Percentiles rank a stretch among this genome's conserved stretches.
These are phyloP conservation scores for Siniperca obscura DNA, from an alignment of 2,797 vertebrate species.

Conservation along the genomic window DNA sequence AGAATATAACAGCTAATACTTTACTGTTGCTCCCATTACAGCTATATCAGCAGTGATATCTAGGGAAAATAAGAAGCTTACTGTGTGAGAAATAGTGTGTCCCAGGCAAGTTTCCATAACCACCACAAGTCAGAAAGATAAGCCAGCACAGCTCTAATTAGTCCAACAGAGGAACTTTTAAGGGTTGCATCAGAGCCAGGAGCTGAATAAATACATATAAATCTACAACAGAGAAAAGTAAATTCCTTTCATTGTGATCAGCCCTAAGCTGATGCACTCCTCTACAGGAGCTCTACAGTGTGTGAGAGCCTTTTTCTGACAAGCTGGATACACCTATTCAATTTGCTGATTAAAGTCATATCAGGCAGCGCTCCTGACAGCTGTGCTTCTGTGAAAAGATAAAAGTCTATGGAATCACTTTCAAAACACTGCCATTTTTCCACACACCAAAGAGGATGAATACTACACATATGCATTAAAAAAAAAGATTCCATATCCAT, in stretches of 20 bases:
- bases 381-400: slow-evolving; percentile 66
- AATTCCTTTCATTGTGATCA: slow-evolving; percentile 68
- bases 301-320: slow-evolving; percentile 65
- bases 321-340: slow-evolving; percentile 77
- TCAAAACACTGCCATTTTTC: slow-evolving; percentile 56
- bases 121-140: slow-evolving; percentile 71
- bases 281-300: slow-evolving; percentile 43
- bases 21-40: slow-evolving; percentile 67
- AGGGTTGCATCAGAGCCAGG: slow-evolving; percentile 64
- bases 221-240: slow-evolving; percentile 60
- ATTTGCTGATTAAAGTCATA: slow-evolving; percentile 79
- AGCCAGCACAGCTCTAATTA: slow-evolving; percentile 76
- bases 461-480: slow-evolving; percentile 31
- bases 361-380: slow-evolving; percentile 68
- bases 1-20: slow-evolving; percentile 71
- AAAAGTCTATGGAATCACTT: slow-evolving; percentile 63
- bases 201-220: slow-evolving; percentile 75
- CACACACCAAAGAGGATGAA: slow-evolving; percentile 51
- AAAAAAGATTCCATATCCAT: slow-evolving; percentile 29
- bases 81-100: slow-evolving; percentile 70
- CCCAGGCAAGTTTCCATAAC: slow-evolving; percentile 75
- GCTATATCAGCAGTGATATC: slow-evolving; percentile 74
- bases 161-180: slow-evolving; percentile 71
- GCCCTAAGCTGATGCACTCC: slow-evolving; percentile 52
- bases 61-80: slow-evolving; percentile 78